Percentiles rank a stretch among this genome's conserved stretches.
Evolutionary conservation across 2,888 invertebrate species (phyloP).

Genomic region (Pristionchus fissidentatus): DNA sequence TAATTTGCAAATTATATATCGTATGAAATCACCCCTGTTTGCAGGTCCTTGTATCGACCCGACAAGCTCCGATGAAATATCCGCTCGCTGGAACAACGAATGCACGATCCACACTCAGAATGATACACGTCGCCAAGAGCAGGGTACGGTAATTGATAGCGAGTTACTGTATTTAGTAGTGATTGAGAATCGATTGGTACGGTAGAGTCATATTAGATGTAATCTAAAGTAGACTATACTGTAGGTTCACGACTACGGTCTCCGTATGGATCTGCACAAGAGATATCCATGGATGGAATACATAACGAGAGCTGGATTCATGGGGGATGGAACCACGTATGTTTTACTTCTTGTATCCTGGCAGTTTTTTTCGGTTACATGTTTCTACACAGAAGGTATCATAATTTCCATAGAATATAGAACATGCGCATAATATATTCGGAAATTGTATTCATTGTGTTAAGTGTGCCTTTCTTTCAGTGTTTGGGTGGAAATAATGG

Average conservation of each 20-base stretch:
- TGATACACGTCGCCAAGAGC: not conserved
- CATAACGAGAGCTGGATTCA: conserved; percentile 94
- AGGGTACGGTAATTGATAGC: conserved; percentile 20
- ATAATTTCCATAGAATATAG: not conserved
- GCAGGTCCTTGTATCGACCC: conserved; percentile 34
- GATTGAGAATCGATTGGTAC: not conserved
- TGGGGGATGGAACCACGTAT: conserved; percentile 90
- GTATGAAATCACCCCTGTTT: too few relatives aligned
- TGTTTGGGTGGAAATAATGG: conserved; percentile 64
- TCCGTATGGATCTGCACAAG: conserved; percentile 56
- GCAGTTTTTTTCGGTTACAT: not conserved
- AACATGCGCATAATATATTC: not conserved
- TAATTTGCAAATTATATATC: not conserved
- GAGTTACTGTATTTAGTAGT: too few relatives aligned
- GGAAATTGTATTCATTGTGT: conserved; percentile 1
- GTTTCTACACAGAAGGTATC: not conserved
- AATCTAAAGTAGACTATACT: not conserved
- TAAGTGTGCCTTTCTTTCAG: too few relatives aligned
- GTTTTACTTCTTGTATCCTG: conserved; percentile 75
- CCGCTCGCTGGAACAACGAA: conserved; percentile 36
- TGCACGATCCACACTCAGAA: conserved; percentile 32
- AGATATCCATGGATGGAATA: conserved; percentile 95
- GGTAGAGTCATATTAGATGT: not conserved
- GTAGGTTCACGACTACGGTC: conserved; percentile 54
- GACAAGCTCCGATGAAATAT: conserved; percentile 46